phyloP scores from a whole-genome alignment of 2,113 vertebrate genomes.

The Sinosuthora webbiana region DNA sequence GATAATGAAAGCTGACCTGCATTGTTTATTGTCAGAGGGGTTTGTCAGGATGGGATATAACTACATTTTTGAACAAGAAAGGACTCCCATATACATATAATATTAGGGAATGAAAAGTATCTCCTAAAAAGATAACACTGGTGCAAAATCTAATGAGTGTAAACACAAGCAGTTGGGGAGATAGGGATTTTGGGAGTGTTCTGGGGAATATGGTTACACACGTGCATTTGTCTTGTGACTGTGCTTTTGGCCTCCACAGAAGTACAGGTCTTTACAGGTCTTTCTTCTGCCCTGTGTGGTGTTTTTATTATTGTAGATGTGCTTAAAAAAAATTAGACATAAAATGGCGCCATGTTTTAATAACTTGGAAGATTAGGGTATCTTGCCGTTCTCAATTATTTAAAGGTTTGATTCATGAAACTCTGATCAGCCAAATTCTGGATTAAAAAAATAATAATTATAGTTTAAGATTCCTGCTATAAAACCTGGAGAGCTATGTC shows the following conservation, averaged over 20 bases:
- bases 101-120: neutral
- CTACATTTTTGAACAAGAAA: neutral
- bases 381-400: neutral
- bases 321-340: neutral
- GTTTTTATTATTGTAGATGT: neutral
- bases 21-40: neutral
- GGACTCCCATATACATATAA: accelerated
- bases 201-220: neutral
- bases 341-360: neutral
- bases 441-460: neutral
- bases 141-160: neutral
- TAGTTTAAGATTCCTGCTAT: neutral
- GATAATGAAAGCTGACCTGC: neutral
- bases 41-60: neutral
- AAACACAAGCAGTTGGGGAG: neutral
- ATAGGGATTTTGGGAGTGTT: neutral
- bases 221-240: neutral
- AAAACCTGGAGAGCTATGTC: neutral
- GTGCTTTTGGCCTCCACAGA: neutral
- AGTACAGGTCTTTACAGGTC: neutral
- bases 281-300: neutral
- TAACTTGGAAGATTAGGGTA: neutral
- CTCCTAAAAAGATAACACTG: neutral
- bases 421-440: neutral
- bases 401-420: neutral